These are phyloP conservation scores for Lutjanus campechanus DNA, from an alignment of 2,797 vertebrate species.

Conservation along the genomic window DNA sequence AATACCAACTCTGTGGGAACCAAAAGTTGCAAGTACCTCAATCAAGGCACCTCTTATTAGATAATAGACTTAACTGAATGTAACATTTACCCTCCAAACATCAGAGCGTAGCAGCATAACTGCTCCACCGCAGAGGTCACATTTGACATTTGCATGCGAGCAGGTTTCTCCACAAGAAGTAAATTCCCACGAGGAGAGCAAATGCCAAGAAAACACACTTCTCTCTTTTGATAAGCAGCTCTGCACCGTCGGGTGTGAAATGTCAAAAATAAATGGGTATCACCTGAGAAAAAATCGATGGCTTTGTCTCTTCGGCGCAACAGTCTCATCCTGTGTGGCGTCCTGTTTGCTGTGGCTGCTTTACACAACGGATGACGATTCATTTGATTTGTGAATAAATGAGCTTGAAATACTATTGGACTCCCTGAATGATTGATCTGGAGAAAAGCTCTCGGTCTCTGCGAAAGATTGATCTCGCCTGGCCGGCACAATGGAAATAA, in stretches of 20 bases:
- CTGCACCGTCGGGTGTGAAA: conserved; percentile 40
- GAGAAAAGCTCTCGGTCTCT: conserved; percentile 38
- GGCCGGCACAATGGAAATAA: conserved; percentile 55
- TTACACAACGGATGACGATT: conserved; percentile 40
- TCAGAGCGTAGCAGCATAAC: conserved; percentile 2
- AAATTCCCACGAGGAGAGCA: conserved; percentile 42
- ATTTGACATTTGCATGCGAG: conserved; percentile 54
- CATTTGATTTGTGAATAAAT: conserved; percentile 66
- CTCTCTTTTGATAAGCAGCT: conserved; percentile 42
- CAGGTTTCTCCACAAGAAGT: conserved; percentile 27
- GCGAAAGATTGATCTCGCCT: conserved; percentile 55
- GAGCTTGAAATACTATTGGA: conserved; percentile 52
- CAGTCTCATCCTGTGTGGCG: conserved; percentile 39
- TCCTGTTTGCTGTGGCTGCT: conserved; percentile 29
- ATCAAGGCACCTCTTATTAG: neutral
- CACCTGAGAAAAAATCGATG: conserved; percentile 54
- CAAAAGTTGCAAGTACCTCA: neutral
- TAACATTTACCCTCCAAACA: conserved; percentile 14
- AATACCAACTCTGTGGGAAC: too few species aligned
- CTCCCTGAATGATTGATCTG: conserved; percentile 56
- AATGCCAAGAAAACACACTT: conserved; percentile 53
- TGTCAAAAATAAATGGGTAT: conserved; percentile 60
- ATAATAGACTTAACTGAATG: neutral
- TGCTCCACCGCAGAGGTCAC: conserved; percentile 21
- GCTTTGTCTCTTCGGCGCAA: conserved; percentile 30